These are phyloP conservation scores for Pocillopora damicornis DNA, from an alignment of 64 coral and sea anemone species.

Conservation along the genomic window DNA sequence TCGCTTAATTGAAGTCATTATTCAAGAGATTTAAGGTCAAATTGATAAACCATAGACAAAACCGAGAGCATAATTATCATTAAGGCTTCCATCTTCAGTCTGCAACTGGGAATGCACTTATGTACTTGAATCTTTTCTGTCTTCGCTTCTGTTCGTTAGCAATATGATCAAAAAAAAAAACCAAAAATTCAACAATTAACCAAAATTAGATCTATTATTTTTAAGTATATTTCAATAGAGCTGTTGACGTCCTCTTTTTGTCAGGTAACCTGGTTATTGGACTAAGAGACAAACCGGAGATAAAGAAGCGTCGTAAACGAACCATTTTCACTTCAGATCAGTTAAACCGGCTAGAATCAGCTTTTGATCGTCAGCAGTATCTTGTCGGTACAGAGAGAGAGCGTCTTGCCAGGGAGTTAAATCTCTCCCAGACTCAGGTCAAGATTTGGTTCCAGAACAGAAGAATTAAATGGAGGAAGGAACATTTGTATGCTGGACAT, in stretches of 20 bases:
- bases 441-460: conserved; percentile 97
- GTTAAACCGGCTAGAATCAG: conserved; percentile 70
- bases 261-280: conserved; percentile 1
- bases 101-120: too few relatives aligned
- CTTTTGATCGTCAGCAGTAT: conserved; percentile 85
- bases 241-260: not conserved
- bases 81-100: too few relatives aligned
- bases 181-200: too few relatives aligned
- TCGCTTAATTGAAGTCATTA: too few relatives aligned
- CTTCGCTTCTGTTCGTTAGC: too few relatives aligned
- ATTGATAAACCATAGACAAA: too few relatives aligned
- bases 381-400: conserved; percentile 78
- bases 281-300: conserved; percentile 26
- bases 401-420: conserved; percentile 61
- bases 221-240: too few relatives aligned
- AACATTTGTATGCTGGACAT: conserved; percentile 34
- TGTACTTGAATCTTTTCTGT: too few relatives aligned
- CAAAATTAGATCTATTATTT: too few relatives aligned
- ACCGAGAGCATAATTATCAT: too few relatives aligned
- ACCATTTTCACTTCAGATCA: conserved; percentile 92
- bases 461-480: conserved; percentile 93
- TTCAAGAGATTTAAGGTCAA: too few relatives aligned
- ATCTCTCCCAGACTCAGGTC: conserved; percentile 83
- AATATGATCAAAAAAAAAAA: too few relatives aligned
- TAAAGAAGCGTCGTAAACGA: conserved; percentile 81